Conservation (phyloP, 2,797 vertebrate genomes). For the Rhinoraja longicauda region DNA sequence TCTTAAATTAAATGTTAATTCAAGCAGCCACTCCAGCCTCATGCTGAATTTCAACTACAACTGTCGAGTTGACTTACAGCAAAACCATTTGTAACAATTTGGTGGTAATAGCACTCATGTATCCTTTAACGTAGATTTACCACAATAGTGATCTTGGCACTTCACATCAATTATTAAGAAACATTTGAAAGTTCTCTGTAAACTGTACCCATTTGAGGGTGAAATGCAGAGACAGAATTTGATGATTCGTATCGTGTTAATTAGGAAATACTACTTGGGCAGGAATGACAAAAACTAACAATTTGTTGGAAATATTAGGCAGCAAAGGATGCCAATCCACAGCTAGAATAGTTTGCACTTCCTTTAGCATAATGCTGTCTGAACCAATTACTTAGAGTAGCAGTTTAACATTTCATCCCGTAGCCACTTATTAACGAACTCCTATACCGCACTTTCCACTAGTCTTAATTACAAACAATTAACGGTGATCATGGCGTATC, state of each 20-base stretch:
- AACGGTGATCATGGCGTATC: no score
- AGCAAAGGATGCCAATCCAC: neutral
- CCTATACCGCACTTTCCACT: neutral
- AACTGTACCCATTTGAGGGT: neutral
- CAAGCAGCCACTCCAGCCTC: neutral
- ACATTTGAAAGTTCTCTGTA: neutral
- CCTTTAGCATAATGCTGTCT: neutral
- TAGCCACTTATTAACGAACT: neutral
- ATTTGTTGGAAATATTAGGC: neutral
- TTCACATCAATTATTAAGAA: neutral
- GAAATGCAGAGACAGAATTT: neutral
- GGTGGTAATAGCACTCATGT: neutral
- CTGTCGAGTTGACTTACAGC: neutral
- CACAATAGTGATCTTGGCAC: neutral
- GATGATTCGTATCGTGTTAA: neutral
- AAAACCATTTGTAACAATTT: neutral
- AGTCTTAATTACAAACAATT: neutral
- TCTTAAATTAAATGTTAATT: neutral
- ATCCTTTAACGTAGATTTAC: neutral
- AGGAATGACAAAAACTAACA: neutral
- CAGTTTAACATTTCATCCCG: neutral
- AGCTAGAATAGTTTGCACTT: neutral
- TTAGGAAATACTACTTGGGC: no score
- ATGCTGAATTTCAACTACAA: neutral
- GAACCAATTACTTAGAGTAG: neutral